Evolutionary conservation across 2,113 vertebrate species (phyloP), one percentile per base, ranked within the genome.

Genomic region (Tursiops truncatus): DNA sequence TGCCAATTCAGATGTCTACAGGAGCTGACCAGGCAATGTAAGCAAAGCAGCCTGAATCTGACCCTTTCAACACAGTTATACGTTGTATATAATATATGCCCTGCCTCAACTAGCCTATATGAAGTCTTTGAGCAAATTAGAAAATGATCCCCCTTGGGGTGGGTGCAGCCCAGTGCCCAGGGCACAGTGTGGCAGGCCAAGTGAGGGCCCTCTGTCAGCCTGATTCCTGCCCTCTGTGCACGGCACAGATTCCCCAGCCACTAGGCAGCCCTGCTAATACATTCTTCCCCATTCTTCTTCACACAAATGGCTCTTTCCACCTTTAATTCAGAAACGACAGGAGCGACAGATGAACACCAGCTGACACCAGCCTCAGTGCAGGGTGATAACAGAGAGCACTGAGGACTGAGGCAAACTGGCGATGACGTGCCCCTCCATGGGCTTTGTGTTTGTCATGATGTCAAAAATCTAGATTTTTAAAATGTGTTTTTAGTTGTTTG

Each of bases 391-490:
- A 38, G 62, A 41, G 79, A 38, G 20, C 5, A 38, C 53, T 63
- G 88, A 47, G 26, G 62, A 50, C 33, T 14, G 14, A 50, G 50
- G 33, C 13, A 5, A 38, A 15, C 23, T 62, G 63, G 50, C 5
- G 7, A 18, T 0, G 38, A 36, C 38, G 1, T 0, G 38, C 71
- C 20, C 2, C 20, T 47, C 44, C 15, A 4, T 10, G 8, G 28
- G 23, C 31, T 47, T 67, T 38, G 23, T 38, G 31, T 13, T 68
- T 71, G 25, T 31, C 18, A 41, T 8, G 3, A 62, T 53, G 71
- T 79, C 53, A 79, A 53, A 85, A 70, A 62, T 41, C 63, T 62
- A 33, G 56, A 95, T 70, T 79, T 70, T 74, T 87, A 23, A 47
- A 87, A 80, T 1, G 47, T 53, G 13, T 36, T 58, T 95, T 53